Evolutionary conservation across 2,888 invertebrate species (phyloP).

Genomic region (Xanthia icteritia): DNA sequence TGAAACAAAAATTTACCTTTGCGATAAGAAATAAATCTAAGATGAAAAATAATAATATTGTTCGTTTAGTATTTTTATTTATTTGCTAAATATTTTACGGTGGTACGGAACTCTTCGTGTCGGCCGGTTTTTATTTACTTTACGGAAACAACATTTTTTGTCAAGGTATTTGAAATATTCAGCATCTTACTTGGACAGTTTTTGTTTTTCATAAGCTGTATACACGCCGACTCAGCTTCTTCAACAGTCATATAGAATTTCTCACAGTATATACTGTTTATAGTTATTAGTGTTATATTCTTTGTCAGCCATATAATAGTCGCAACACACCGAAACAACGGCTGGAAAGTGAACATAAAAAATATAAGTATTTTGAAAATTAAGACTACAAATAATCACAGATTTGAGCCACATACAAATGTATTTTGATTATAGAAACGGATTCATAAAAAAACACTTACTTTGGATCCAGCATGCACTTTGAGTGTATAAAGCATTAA

Average conservation of each 20-base stretch:
- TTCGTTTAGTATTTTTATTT: too few relatives aligned
- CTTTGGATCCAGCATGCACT: slow-evolving; percentile 11
- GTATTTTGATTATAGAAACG: background rate
- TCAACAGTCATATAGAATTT: slow-evolving; percentile 27
- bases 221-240: slow-evolving; percentile 31
- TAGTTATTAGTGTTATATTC: slow-evolving; percentile 15
- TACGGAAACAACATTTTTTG: background rate
- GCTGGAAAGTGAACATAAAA: slow-evolving; percentile 5
- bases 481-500: slow-evolving; percentile 29
- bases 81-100: too few relatives aligned
- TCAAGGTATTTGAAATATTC: background rate
- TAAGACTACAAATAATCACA: background rate
- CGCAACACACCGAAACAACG: slow-evolving; percentile 12
- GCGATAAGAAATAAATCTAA: too few relatives aligned
- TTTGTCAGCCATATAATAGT: slow-evolving; percentile 22
- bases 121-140: background rate
- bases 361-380: background rate
- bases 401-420: background rate
- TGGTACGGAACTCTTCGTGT: too few relatives aligned
- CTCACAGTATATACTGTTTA: slow-evolving; percentile 23
- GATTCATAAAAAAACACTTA: slow-evolving; percentile 4
- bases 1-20: too few relatives aligned
- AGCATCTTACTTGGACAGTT: slow-evolving; percentile 26
- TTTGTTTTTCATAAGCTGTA: slow-evolving; percentile 16
- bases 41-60: too few relatives aligned